phyloP scores from a whole-genome alignment of 2,113 vertebrate genomes.

The Myotis lucifugus region DNA sequence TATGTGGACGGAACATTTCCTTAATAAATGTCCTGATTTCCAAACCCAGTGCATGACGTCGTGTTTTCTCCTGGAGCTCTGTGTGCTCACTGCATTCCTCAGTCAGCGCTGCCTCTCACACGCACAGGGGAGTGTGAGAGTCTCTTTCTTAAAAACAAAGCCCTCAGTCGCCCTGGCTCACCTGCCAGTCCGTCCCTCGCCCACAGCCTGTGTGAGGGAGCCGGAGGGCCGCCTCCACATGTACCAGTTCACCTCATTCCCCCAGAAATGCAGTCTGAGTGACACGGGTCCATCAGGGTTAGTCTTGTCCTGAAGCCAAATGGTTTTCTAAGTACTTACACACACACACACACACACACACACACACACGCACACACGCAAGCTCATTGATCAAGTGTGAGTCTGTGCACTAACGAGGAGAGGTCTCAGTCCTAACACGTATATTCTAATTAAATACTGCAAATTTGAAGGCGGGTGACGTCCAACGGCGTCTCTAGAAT shows the following conservation, averaged over 20 bases:
- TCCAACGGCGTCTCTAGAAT: not conserved
- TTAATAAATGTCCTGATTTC: not conserved
- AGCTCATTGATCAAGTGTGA: not conserved
- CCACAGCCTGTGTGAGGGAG: too few species aligned
- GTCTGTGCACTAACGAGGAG: not conserved
- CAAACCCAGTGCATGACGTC: not conserved
- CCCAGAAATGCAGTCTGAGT: too few species aligned
- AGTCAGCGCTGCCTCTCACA: too few species aligned
- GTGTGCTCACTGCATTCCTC: fast-evolving
- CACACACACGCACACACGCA: too few species aligned
- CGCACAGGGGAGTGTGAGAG: not conserved
- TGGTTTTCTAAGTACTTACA: not conserved
- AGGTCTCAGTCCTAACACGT: not conserved
- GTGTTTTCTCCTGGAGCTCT: not conserved
- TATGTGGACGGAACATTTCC: not conserved
- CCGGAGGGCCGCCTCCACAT: too few species aligned
- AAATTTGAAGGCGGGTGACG: not conserved
- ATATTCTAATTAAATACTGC: not conserved
- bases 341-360: too few species aligned
- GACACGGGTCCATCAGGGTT: too few species aligned
- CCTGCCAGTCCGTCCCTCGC: too few species aligned
- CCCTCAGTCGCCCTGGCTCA: too few species aligned
- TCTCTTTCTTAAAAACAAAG: too few species aligned
- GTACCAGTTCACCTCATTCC: too few species aligned
- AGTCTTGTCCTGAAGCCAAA: not conserved